phyloP scores from a whole-genome alignment of 92 coral and sea anemone species.

The Siderastrea radians region DNA sequence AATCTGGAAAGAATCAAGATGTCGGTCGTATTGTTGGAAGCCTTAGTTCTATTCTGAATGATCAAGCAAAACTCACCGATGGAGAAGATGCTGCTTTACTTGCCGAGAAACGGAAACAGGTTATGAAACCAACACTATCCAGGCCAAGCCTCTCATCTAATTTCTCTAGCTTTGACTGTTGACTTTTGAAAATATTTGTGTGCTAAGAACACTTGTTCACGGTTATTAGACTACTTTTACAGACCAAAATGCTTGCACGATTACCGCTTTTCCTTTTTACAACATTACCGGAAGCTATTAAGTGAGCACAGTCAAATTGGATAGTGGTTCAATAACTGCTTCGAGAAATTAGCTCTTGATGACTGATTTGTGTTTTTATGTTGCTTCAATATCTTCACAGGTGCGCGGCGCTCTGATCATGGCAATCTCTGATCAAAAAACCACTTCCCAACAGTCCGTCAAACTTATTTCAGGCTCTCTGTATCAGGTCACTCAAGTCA shows the following conservation, averaged over 20 bases:
- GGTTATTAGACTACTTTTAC: too few relatives aligned
- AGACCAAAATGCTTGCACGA: too few relatives aligned
- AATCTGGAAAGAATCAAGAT: constrained; percentile 73
- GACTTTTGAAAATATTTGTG: too few relatives aligned
- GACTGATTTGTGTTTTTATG: not conserved
- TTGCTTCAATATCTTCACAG: constrained; percentile 23
- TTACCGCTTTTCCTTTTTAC: too few relatives aligned
- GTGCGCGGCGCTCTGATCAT: constrained; percentile 61
- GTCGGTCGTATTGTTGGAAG: constrained; percentile 57
- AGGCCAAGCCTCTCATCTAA: not conserved
- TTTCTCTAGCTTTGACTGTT: too few relatives aligned
- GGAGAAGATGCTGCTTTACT: constrained; percentile 8
- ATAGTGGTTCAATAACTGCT: too few relatives aligned
- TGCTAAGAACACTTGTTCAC: too few relatives aligned
- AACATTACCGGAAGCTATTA: too few relatives aligned
- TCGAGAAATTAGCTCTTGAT: not conserved
- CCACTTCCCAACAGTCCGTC: constrained; percentile 53
- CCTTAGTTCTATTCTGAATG: constrained; percentile 72
- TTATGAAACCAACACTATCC: not conserved
- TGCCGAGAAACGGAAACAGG: constrained; percentile 39
- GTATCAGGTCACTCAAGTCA: constrained; percentile 63
- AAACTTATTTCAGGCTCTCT: constrained; percentile 58
- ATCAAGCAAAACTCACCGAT: constrained; percentile 24
- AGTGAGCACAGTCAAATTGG: too few relatives aligned
- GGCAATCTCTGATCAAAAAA: constrained; percentile 44